A percentile compares a stretch with the other conserved stretches of the same genome.
phyloP scores from a whole-genome alignment of 2,113 vertebrate genomes.

The Smithornis capensis region DNA sequence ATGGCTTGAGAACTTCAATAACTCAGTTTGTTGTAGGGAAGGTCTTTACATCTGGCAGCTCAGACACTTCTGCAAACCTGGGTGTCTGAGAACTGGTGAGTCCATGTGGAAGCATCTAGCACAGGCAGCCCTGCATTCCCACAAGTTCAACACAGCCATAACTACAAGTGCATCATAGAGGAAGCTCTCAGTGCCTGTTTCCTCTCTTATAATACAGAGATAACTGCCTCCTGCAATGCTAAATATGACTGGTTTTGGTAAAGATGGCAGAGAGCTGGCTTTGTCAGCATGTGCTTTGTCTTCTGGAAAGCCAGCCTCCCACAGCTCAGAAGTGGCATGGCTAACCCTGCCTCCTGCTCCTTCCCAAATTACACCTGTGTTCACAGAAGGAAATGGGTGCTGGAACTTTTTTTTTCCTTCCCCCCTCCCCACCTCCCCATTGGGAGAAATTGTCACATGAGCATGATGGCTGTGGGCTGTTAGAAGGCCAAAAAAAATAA shows the following conservation, averaged over 20 bases:
- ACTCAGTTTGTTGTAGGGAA: background rate
- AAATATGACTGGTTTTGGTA: background rate
- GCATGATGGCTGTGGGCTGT: background rate
- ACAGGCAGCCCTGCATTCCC: background rate
- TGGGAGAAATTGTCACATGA: background rate
- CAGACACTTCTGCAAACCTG: background rate
- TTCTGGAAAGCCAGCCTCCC: background rate
- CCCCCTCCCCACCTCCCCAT: too few relatives aligned
- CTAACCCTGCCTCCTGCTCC: background rate
- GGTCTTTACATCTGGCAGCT: background rate
- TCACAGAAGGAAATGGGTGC: background rate
- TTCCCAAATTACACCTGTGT: background rate
- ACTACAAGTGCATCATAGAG: background rate
- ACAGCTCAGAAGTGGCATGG: rapidly evolving
- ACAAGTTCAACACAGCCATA: rapidly evolving
- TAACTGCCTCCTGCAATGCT: background rate
- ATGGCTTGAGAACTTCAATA: background rate
- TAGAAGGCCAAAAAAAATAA: background rate
- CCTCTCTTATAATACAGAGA: background rate
- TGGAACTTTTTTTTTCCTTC: background rate
- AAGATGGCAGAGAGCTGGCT: background rate
- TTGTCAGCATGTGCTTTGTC: background rate
- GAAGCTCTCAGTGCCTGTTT: background rate
- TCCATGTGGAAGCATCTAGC: background rate
- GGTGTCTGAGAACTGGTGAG: background rate